Conservation (phyloP, 2,113 vertebrate genomes). For the Oostethus manadensis region DNA sequence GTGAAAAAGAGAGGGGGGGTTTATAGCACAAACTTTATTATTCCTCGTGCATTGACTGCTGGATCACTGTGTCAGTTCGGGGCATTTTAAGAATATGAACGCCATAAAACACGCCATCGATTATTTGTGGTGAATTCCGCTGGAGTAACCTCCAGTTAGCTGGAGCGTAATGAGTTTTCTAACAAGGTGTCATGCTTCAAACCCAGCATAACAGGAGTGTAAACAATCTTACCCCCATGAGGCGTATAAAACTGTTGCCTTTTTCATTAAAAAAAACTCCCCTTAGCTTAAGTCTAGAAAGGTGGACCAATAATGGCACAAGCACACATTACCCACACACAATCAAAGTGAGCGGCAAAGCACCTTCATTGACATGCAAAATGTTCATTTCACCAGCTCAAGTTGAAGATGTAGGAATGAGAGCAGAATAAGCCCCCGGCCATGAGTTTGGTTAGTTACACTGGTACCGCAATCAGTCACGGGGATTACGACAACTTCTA, state of each 20-base stretch:
- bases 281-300: constrained; percentile 34
- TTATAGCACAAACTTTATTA: constrained; percentile 28
- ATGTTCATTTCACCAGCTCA: constrained; percentile 16
- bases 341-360: constrained; percentile 32
- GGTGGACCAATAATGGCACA: constrained; percentile 30
- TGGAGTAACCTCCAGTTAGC: constrained; percentile 35
- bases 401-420: constrained; percentile 11
- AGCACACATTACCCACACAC: constrained; percentile 29
- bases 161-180: constrained; percentile 56
- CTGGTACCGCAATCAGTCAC: constrained; percentile 48
- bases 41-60: constrained; percentile 24
- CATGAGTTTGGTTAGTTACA: constrained; percentile 42
- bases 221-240: constrained; percentile 44
- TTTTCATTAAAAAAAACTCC: constrained; percentile 40
- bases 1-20: constrained; percentile 7
- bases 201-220: constrained; percentile 29
- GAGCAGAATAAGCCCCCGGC: constrained; percentile 42
- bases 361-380: constrained; percentile 21
- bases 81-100: constrained; percentile 21
- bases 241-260: constrained; percentile 29
- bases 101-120: constrained; percentile 35
- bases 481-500: constrained; percentile 54
- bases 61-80: constrained; percentile 7
- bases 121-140: constrained; percentile 38
- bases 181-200: constrained; percentile 24